phyloP scores from a whole-genome alignment of 2,113 vertebrate genomes.

The Corynorhinus townsendii region DNA sequence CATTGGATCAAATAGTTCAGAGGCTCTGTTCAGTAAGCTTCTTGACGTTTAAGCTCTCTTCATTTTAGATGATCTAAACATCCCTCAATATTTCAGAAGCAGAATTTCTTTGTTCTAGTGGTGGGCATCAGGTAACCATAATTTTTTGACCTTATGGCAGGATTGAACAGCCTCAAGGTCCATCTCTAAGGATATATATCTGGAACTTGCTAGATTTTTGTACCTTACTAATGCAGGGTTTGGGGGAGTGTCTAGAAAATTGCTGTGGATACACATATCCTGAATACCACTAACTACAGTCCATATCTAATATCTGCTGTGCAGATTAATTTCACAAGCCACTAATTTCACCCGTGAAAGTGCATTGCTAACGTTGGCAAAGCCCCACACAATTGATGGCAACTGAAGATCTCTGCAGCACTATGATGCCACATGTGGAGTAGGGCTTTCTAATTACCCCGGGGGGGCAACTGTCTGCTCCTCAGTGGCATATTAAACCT shows the following conservation, averaged over 20 bases:
- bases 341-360: background rate
- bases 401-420: background rate
- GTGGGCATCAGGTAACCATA: background rate
- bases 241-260: background rate
- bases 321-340: background rate
- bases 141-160: background rate
- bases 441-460: background rate
- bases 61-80: background rate
- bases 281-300: background rate
- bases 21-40: background rate
- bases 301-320: background rate
- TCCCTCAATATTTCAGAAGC: background rate
- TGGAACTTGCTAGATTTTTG: conserved; percentile 15
- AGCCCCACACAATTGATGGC: background rate
- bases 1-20: background rate
- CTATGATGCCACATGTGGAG: background rate
- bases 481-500: background rate
- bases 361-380: background rate
- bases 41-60: background rate
- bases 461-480: background rate
- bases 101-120: background rate
- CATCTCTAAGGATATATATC: background rate
- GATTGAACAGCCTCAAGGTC: background rate
- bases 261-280: background rate
- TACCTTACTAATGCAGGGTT: background rate